Conservation (phyloP, 1,140 invertebrate genomes). For the Cydia splendana region DNA sequence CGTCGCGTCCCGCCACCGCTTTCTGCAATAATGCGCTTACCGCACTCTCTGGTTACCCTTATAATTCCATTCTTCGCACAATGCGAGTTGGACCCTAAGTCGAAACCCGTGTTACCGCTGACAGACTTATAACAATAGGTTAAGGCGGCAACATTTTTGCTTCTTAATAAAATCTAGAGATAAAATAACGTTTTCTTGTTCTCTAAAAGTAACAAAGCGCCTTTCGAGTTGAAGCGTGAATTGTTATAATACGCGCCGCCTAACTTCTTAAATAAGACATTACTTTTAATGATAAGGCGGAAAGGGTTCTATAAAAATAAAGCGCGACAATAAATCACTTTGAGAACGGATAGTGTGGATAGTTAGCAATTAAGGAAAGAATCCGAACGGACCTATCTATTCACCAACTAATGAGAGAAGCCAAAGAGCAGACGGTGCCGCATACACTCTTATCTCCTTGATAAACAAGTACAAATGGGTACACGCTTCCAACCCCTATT, state of each 20-base stretch:
- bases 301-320: conserved; percentile 47
- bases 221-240: not conserved
- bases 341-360: conserved; percentile 47
- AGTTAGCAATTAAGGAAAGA: conserved; percentile 63
- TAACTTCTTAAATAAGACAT: conserved; percentile 24
- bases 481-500: conserved; percentile 62
- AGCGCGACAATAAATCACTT: conserved; percentile 55
- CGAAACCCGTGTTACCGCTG: conserved; percentile 65
- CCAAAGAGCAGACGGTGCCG: conserved; percentile 50
- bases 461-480: conserved; percentile 74
- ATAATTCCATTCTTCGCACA: conserved; percentile 69
- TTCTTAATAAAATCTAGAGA: conserved; percentile 40
- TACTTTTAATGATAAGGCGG: conserved; percentile 33
- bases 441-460: conserved; percentile 63
- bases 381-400: conserved; percentile 63
- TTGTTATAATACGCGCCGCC: not conserved
- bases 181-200: conserved; percentile 30
- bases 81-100: conserved; percentile 61
- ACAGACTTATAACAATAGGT: conserved; percentile 57
- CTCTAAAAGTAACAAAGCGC: conserved; percentile 7
- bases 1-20: conserved; percentile 44
- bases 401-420: conserved; percentile 65
- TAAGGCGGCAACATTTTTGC: conserved; percentile 42
- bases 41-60: conserved; percentile 63
- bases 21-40: conserved; percentile 75